A percentile compares a stretch with the other conserved stretches of the same genome.
phyloP scores from a whole-genome alignment of 1,140 invertebrate species.

The Rhyzopertha dominica region DNA sequence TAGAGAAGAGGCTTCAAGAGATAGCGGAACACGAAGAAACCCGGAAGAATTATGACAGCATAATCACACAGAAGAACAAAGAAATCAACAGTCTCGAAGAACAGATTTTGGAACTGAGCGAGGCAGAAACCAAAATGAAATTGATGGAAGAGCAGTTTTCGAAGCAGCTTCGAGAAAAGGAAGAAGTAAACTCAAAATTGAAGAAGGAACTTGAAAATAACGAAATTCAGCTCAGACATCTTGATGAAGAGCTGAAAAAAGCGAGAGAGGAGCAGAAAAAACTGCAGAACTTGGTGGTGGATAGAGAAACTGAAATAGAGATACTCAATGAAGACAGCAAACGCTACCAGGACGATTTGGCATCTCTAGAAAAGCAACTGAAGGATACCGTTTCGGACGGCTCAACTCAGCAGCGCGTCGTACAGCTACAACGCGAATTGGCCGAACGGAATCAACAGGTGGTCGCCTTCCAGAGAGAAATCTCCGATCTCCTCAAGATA shows the following conservation, averaged over 20 bases:
- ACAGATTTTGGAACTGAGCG: slow-evolving; percentile 42
- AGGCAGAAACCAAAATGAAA: slow-evolving; percentile 41
- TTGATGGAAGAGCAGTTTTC: slow-evolving; percentile 29
- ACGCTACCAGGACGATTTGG: slow-evolving; percentile 48
- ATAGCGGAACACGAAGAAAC: slow-evolving; percentile 35
- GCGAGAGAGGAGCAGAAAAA: slow-evolving; percentile 28
- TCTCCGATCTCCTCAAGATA: slow-evolving; percentile 54
- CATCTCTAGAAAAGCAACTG: slow-evolving; percentile 13
- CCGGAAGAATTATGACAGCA: no score
- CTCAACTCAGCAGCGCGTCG: no score
- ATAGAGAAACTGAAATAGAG: slow-evolving; percentile 50
- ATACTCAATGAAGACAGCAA: slow-evolving; percentile 49
- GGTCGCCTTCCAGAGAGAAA: slow-evolving; percentile 50
- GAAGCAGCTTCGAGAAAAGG: slow-evolving; percentile 19
- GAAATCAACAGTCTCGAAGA: slow-evolving; percentile 45
- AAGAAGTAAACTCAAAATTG: slow-evolving; percentile 35
- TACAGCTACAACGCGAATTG: no score
- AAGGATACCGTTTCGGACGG: no score
- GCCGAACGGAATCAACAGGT: slow-evolving; percentile 40
- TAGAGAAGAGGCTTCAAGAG: slow-evolving; percentile 14
- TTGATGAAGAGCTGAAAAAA: slow-evolving; percentile 12
- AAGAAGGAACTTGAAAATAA: slow-evolving; percentile 50
- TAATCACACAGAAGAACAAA: slow-evolving; percentile 47
- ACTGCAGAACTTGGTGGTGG: slow-evolving; percentile 36
- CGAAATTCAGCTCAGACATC: no score